Conservation (phyloP, 2,113 vertebrate species). For the Hoplias malabaricus region DNA sequence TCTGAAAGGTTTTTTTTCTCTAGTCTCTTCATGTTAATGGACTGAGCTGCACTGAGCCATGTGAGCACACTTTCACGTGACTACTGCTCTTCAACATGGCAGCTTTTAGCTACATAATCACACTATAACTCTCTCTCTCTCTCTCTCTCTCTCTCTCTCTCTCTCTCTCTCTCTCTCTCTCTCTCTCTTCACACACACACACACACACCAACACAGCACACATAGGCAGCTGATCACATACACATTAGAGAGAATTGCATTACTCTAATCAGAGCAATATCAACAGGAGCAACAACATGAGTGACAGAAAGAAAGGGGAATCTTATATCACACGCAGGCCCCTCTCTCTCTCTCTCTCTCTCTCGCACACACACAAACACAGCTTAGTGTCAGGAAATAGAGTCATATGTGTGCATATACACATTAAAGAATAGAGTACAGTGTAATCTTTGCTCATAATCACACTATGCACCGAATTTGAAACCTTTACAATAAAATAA, state of each 20-base stretch:
- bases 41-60: slow-evolving; percentile 58
- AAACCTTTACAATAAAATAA: too few species aligned
- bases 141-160: too few species aligned
- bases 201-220: neutral
- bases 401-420: neutral
- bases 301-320: slow-evolving; percentile 5
- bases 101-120: slow-evolving; percentile 66
- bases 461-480: too few species aligned
- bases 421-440: neutral
- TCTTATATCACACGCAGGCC: slow-evolving; percentile 3
- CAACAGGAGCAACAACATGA: slow-evolving; percentile 1
- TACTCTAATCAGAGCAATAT: slow-evolving; percentile 9
- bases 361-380: neutral
- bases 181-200: too few species aligned
- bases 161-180: neutral
- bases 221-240: neutral
- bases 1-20: slow-evolving; percentile 57
- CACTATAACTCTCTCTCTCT: slow-evolving; percentile 76
- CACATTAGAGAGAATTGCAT: slow-evolving; percentile 10
- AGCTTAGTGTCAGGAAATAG: too few species aligned
- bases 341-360: neutral
- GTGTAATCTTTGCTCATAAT: too few species aligned
- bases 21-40: slow-evolving; percentile 48
- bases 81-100: slow-evolving; percentile 55
- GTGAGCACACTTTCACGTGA: slow-evolving; percentile 61